Evolutionary conservation across 2,888 invertebrate genomes (phyloP).

Genomic region (Altica lythri): DNA sequence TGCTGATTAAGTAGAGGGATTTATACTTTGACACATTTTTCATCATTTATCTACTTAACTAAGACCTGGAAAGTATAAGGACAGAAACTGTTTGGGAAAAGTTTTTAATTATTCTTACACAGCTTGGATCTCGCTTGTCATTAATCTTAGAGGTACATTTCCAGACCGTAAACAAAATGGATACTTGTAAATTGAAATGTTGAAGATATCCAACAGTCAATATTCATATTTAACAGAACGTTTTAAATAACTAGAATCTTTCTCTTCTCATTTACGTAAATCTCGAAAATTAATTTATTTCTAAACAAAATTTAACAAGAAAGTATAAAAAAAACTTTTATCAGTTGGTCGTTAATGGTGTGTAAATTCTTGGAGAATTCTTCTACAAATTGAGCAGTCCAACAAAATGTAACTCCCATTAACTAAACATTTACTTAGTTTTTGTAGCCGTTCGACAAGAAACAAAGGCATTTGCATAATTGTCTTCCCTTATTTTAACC

Average conservation of each 20-base stretch:
- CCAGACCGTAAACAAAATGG: conserved; percentile 1
- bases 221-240: too few species aligned
- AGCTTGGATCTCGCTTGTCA: conserved; percentile 16
- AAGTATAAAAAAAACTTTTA: background rate
- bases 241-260: too few species aligned
- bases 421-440: conserved; percentile 32
- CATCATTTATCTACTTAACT: conserved; percentile 25
- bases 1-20: conserved; percentile 23
- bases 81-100: conserved; percentile 19
- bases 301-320: too few species aligned
- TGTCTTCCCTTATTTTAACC: conserved; percentile 26
- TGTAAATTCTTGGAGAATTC: conserved; percentile 16
- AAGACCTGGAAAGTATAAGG: conserved; percentile 16
- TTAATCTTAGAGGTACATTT: conserved; percentile 22
- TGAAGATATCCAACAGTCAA: background rate
- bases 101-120: conserved; percentile 25
- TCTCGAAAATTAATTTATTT: too few species aligned
- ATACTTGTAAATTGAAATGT: conserved; percentile 15
- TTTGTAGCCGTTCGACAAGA: conserved; percentile 32
- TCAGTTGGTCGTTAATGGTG: conserved; percentile 13
- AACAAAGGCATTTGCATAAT: conserved; percentile 37
- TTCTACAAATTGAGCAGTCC: conserved; percentile 24
- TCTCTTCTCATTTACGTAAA: too few species aligned
- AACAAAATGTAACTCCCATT: conserved; percentile 29
- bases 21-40: conserved; percentile 28